Evolutionary conservation across 2,113 vertebrate species (phyloP), one percentile per base, ranked within the genome.

Genomic region (Phodopus roborovskii): DNA sequence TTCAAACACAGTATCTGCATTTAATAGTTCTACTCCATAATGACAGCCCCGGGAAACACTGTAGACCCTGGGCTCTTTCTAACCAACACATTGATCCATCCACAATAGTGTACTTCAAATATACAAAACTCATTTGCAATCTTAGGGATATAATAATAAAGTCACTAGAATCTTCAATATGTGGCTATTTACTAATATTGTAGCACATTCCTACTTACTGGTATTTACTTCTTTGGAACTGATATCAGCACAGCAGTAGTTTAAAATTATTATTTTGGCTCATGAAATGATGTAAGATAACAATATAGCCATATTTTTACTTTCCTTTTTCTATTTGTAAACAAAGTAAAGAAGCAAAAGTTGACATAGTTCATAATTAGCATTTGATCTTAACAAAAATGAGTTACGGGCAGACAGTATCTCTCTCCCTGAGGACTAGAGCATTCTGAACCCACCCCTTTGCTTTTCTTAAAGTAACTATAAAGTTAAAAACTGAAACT

Each of bases 401-500:
- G 2, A 26, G 24, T 88, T 74, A 91, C 45, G 6, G 91, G 7
- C 50, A 79, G 79, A 36, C 75, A 36, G 15, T 39, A 22, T 70
- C 17, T 91, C 36, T 82, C n/a, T 75, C 39, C 28, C 28, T 85
- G 73, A 73, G 22, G 88, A 85, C 33, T 22, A 13, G 17, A 93
- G 60, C 45, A 74, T 66, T 93, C 74, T 89, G 12, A 87, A 74
- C 45, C 70, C 24, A 58, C n/a, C 39, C 68, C 19, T 28, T 81
- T 96, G 78, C n/a, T 96, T 94, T 93, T 92, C 77, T 87, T 62
- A 86, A 95, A 78, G 1, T 70, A 88, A 88, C 26, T 84, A 75
- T 45, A 94, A 94, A 89, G 85, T 33, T 45, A 30, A 75, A 48
- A 16, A 64, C 84, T 94, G 78, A n/a, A 78, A 82, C 81, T 85